phyloP scores from a whole-genome alignment of 2,113 vertebrate species.

The Heptranchias perlo region DNA sequence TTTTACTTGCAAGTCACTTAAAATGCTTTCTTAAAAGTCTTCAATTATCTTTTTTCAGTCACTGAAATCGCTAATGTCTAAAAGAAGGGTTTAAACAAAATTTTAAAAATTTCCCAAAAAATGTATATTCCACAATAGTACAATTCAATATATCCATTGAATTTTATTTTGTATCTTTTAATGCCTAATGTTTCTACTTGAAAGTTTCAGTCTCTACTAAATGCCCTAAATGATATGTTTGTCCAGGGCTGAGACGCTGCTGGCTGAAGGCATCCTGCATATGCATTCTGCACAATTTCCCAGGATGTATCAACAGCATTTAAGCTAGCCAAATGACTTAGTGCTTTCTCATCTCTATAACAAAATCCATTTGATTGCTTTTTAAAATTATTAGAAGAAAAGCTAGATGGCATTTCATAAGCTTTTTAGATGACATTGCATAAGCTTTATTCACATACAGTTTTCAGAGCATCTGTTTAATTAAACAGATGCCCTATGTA shows the following conservation, averaged over 20 bases:
- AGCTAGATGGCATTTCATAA: neutral
- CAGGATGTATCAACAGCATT: neutral
- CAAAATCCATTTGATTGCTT: neutral
- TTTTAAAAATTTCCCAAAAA: no score
- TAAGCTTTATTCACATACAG: neutral
- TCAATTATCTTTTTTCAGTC: no score
- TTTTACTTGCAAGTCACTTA: neutral
- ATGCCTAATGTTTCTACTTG: neutral
- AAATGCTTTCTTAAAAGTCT: no score
- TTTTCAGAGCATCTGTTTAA: no score
- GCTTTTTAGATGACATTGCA: neutral
- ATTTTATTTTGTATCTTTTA: neutral
- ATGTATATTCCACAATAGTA: neutral
- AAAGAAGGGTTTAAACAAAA: no score
- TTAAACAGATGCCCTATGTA: neutral
- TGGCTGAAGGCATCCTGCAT: neutral
- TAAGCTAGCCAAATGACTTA: neutral
- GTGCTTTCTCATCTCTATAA: neutral
- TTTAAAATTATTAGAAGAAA: neutral
- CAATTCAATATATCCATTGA: neutral
- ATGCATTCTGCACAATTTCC: neutral
- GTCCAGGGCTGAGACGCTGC: neutral
- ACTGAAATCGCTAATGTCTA: no score
- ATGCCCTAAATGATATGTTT: neutral
- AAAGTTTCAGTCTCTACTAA: neutral